Evolutionary conservation across 2,888 invertebrate genomes (phyloP), one percentile per base, ranked within the genome.

Genomic region (Autographa gamma): DNA sequence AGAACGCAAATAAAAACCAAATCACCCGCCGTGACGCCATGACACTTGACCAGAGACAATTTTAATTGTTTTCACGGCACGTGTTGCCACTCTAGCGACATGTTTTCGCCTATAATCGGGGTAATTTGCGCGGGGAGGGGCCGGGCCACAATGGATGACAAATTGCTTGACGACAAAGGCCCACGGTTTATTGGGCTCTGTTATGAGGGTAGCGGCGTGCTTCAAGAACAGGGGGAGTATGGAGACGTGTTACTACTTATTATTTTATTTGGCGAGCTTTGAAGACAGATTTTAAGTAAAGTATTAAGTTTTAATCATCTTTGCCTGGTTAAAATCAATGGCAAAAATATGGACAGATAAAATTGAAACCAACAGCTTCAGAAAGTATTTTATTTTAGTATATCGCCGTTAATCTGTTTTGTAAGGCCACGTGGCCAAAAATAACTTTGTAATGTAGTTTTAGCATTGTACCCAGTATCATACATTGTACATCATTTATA

Each of bases 111-210:
- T 79, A 77, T 82, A 82, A 82, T 81, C 63, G 77, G 48, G 71
- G 70, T 72, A 80, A 75, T 82, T 73, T 83, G 60, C 64, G 63
- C 60, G 60, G 75, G 66, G 65, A 71, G 77, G 69, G 77, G 48
- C 7, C n/a, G 84, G 70, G 83, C 76, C 82, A 93, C 93, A 94
- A 93, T 93, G 89, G 93, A 93, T 94, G 94, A 94, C 94, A 94
- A 94, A 94, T 94, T 94, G 94, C 88, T 84, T 89, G 88, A 87
- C 86, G 88, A 94, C 94, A 94, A 94, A 94, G 94, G 93, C 90
- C 91, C 90, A 92, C 89, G 93, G 94, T 94, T 94, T 94, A 94
- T 94, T 93, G 94, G 93, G 90, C 90, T 83, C 87, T 90, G 93
- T 93, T 94, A 94, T 93, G 92, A 94, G 93, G 93, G 93, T 93